Conservation (phyloP, 2,888 invertebrate genomes). For the Drosophila nr. fundita region DNA sequence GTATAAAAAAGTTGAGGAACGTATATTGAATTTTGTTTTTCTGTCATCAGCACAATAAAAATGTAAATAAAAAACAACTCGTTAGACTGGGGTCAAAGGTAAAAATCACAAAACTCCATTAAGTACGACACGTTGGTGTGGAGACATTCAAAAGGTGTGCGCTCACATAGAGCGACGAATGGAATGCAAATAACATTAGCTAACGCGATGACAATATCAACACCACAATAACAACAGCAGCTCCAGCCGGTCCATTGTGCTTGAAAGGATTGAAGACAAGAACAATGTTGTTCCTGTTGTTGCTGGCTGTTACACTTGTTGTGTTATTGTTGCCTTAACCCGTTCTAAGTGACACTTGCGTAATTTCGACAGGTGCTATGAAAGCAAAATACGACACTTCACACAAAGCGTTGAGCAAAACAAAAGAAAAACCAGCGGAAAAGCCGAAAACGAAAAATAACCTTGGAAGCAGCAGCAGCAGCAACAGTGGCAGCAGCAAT, state of each 20-base stretch:
- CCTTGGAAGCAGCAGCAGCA: slow-evolving; percentile 13
- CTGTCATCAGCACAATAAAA: background rate
- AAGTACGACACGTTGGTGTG: slow-evolving; percentile 49
- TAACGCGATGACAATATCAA: slow-evolving; percentile 36
- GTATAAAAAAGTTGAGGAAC: slow-evolving; percentile 44
- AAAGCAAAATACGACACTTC: slow-evolving; percentile 56
- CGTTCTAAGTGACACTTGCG: slow-evolving; percentile 70
- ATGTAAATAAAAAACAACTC: slow-evolving; percentile 43
- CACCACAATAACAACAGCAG: slow-evolving; percentile 24
- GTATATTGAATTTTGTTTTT: slow-evolving; percentile 51
- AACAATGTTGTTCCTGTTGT: slow-evolving; percentile 35
- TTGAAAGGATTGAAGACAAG: slow-evolving; percentile 65
- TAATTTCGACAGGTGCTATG: slow-evolving; percentile 75
- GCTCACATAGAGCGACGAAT: slow-evolving; percentile 17
- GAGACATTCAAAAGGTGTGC: slow-evolving; percentile 17
- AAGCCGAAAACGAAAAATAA: slow-evolving; percentile 25
- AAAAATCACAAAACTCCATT: slow-evolving; percentile 44
- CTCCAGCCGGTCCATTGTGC: slow-evolving; percentile 38
- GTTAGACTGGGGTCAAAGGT: slow-evolving; percentile 54
- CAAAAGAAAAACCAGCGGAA: slow-evolving; percentile 48
- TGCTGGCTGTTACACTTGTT: slow-evolving; percentile 27
- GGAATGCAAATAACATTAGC: slow-evolving; percentile 67
- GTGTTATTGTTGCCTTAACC: slow-evolving; percentile 40
- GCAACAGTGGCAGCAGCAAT: background rate
- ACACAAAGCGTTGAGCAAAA: slow-evolving; percentile 60